Base-by-base conservation (phyloP, 2,888 invertebrate genomes). In the Cantharis lateralis region DNA sequence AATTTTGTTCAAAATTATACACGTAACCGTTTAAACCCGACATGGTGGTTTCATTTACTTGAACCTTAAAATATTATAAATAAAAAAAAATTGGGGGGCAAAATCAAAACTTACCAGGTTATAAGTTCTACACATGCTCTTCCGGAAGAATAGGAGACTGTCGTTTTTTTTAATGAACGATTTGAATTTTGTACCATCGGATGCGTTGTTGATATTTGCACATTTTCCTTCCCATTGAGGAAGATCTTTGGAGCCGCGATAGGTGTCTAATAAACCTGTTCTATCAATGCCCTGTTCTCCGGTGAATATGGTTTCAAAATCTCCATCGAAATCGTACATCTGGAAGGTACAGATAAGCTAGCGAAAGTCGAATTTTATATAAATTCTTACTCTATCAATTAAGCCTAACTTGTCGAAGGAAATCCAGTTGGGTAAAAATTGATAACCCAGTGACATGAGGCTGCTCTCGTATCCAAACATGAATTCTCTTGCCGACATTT, bases 381-480 rank as follows among this genome's bases (percentile, higher is more conserved):
- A 18, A 62, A 61, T 18, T 62, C 93, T 91, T 88, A 96, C 96
- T 88, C 96, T 89, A 88, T 96, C 96, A 81, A 97, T 96, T 1
- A 97, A 91, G 0, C 97, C 97, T 11, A 97, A 91, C 84, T 95
- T 95, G 82, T 96, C 95, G 85, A 96, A 96, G 75, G 92, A 93
- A 74, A 96, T 95, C 94, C 96, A 96, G 11, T 93, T 91, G 0
- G 96, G 95, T 89, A 96, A 88, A 82, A 96, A 91, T 15, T 93
- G 93, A 87, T 96, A 95, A 0, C 96, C 96, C 72, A 97, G 87
- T 1, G 94, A 94, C 88, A 97, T 93, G 75, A 97, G 89, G 3
- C 94, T 90, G n/a, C 95, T 95, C 81, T 93, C 89, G 88, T 95
- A 96, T 0, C 96, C 96, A 89, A 96, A 96, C 95, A 97, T 95